Evolutionary conservation across 2,113 vertebrate species (phyloP).

Genomic region (Macroglossus sobrinus): DNA sequence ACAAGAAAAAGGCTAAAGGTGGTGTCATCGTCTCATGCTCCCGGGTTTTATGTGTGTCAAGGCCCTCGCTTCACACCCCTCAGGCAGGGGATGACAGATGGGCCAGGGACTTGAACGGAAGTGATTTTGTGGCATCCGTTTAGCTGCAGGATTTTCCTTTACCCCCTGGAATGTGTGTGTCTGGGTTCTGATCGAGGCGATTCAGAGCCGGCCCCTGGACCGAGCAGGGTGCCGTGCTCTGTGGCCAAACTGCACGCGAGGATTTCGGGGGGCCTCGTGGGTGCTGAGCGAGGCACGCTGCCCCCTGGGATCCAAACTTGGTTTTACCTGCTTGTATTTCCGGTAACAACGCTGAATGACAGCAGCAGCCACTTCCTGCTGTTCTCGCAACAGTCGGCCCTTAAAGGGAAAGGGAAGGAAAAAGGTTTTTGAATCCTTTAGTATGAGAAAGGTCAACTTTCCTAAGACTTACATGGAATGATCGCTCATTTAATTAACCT

Average conservation of each 20-base stretch:
- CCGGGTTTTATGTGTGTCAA: no score
- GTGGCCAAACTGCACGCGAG: background rate
- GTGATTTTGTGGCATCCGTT: background rate
- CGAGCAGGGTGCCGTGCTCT: accelerated
- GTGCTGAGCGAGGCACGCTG: accelerated
- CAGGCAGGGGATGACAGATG: background rate
- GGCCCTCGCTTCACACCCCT: background rate
- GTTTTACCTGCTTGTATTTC: constrained; percentile 98
- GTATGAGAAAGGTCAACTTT: background rate
- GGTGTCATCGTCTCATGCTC: accelerated
- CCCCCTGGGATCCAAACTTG: background rate
- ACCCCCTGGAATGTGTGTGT: background rate
- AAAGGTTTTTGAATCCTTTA: background rate
- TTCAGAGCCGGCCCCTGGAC: background rate
- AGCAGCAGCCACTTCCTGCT: constrained; percentile 97
- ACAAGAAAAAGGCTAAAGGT: background rate
- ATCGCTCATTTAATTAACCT: background rate
- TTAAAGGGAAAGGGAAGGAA: constrained; percentile 35
- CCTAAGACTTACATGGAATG: background rate
- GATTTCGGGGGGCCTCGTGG: accelerated
- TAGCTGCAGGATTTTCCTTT: background rate
- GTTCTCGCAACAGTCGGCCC: constrained; percentile 95
- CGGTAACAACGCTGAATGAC: constrained; percentile 99
- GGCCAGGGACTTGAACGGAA: background rate
- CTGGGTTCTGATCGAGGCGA: background rate